phyloP scores from a whole-genome alignment of 1,140 invertebrate genomes.

The Pollicipes pollicipes region DNA sequence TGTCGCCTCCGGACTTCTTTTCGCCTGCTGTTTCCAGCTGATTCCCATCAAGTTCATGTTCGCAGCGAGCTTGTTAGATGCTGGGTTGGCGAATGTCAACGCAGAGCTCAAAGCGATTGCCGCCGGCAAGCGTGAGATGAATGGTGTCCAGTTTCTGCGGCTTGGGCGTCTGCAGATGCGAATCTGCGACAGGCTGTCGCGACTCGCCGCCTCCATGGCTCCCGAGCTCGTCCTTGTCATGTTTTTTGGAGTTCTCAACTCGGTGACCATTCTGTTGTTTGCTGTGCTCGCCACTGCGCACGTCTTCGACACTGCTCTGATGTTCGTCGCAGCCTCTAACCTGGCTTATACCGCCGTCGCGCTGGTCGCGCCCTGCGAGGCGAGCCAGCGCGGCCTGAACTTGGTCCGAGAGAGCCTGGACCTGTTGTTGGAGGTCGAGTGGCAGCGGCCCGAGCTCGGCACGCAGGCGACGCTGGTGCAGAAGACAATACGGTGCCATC shows the following conservation, averaged over 20 bases:
- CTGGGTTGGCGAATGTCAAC: not conserved
- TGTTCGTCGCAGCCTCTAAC: not conserved
- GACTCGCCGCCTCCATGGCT: not conserved
- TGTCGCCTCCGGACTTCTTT: too few species aligned
- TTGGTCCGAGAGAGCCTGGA: too few species aligned
- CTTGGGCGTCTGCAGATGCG: not conserved
- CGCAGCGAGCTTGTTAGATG: not conserved
- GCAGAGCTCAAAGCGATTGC: not conserved
- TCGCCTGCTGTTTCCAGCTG: not conserved
- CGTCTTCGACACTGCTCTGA: too few species aligned
- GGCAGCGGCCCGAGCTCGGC: not conserved
- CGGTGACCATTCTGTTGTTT: not conserved
- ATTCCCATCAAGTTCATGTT: not conserved
- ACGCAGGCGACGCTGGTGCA: not conserved
- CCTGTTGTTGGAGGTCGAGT: not conserved
- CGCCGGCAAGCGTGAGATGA: conserved; percentile 26
- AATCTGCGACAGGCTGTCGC: not conserved
- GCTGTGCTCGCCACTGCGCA: too few species aligned
- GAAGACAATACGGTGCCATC: not conserved
- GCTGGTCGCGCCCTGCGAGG: not conserved
- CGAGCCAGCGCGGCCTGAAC: not conserved
- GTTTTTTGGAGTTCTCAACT: too few species aligned
- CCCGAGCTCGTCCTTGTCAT: conserved; percentile 1
- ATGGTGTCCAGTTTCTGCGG: not conserved
- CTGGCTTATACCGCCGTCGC: too few species aligned